A percentile compares a stretch with the other conserved stretches of the same genome.
phyloP scores from a whole-genome alignment of 2,797 vertebrate genomes.

The Champsocephalus gunnari region DNA sequence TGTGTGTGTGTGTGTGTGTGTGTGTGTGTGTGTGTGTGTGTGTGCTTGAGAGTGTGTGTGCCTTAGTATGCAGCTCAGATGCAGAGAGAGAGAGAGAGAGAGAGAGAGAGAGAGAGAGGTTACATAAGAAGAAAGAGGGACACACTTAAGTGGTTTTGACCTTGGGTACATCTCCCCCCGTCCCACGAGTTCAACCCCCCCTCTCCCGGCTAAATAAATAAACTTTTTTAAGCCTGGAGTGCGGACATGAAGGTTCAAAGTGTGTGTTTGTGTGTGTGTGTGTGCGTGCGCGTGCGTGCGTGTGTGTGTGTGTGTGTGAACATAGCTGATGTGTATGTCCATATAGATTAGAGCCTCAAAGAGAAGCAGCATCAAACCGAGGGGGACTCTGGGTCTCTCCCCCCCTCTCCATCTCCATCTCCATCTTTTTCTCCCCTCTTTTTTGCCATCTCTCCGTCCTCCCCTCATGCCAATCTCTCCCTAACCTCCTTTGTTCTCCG shows the following conservation, averaged over 20 bases:
- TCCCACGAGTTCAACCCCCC: conserved; percentile 15
- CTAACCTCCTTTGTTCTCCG: conserved; percentile 73
- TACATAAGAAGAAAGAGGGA: conserved; percentile 83
- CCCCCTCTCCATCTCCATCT: conserved; percentile 34
- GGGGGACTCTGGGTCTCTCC: conserved; percentile 68
- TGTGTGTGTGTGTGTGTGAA: conserved; percentile 44
- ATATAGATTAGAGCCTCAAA: conserved; percentile 72
- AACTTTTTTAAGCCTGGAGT: conserved; percentile 66
- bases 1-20: conserved; percentile 51
- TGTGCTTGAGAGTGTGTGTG: conserved; percentile 1
- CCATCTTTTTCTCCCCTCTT: conserved; percentile 51
- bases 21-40: no score
- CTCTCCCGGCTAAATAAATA: conserved; percentile 68
- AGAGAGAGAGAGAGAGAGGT: conserved; percentile 49
- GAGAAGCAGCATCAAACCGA: conserved; percentile 57
- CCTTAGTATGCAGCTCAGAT: conserved; percentile 82
- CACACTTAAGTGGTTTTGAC: conserved; percentile 86
- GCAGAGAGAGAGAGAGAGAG: conserved; percentile 27
- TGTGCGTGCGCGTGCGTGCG: conserved; percentile 37
- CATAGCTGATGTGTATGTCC: conserved; percentile 61
- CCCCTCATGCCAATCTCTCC: conserved; percentile 66
- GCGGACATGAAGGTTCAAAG: conserved; percentile 46
- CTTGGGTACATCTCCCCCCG: conserved; percentile 73
- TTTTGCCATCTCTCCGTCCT: conserved; percentile 34
- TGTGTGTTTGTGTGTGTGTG: conserved; percentile 30